These are phyloP conservation scores for Clavelina lepadiformis DNA, from an alignment of 23 tunicate genomes.

Conservation along the genomic window DNA sequence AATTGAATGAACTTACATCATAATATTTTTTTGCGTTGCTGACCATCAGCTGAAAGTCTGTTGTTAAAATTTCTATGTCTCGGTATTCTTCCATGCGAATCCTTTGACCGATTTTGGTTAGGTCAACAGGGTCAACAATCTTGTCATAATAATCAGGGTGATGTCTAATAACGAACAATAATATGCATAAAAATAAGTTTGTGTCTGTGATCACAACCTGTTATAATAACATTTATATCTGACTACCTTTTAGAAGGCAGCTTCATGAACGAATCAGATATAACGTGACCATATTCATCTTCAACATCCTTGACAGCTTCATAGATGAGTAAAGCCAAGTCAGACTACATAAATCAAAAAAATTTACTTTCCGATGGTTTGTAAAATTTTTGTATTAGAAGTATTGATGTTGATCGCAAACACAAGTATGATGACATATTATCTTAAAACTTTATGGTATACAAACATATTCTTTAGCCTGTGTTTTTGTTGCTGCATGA, in stretches of 20 bases:
- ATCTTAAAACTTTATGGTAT: too few species aligned
- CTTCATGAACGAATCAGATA: slow-evolving; percentile 53
- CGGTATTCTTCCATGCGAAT: slow-evolving; percentile 83
- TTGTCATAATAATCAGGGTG: slow-evolving; percentile 83
- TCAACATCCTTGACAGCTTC: slow-evolving; percentile 50
- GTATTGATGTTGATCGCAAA: too few species aligned
- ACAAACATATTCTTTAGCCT: too few species aligned
- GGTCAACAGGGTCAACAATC: slow-evolving; percentile 83
- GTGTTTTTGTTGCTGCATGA: too few species aligned
- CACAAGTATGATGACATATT: too few species aligned
- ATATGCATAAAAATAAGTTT: not conserved
- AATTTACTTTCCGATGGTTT: too few species aligned
- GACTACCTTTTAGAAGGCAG: slow-evolving; percentile 76
- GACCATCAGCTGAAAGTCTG: slow-evolving; percentile 81
- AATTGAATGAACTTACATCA: slow-evolving; percentile 30
- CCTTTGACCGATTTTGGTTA: slow-evolving; percentile 65
- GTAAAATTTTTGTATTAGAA: too few species aligned
- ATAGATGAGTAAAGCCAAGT: slow-evolving; percentile 51
- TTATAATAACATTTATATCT: too few species aligned
- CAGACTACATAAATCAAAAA: slow-evolving; percentile 60
- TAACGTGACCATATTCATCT: slow-evolving; percentile 41
- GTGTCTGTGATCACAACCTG: too few species aligned
- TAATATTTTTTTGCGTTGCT: slow-evolving; percentile 92
- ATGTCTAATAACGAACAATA: slow-evolving; percentile 24
- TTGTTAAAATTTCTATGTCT: slow-evolving; percentile 78